Evolutionary conservation across 2,888 invertebrate genomes (phyloP).

Genomic region (Cryptus viduatorius): DNA sequence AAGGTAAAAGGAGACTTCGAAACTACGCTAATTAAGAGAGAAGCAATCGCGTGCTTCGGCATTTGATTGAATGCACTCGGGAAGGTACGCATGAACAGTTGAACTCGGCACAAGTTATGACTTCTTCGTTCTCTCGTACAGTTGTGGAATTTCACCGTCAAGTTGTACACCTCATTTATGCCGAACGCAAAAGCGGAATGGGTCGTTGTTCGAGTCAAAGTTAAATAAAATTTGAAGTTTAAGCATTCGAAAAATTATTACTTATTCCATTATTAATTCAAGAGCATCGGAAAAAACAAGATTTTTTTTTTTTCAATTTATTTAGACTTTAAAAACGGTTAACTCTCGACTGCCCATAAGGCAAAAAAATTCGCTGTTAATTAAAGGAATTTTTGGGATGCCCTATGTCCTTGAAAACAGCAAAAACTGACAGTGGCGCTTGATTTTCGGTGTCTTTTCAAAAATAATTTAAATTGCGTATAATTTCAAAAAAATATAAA

Average conservation of each 20-base stretch:
- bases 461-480: too few relatives aligned
- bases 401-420: too few relatives aligned
- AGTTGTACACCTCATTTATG: not conserved
- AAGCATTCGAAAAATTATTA: not conserved
- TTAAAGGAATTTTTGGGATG: too few relatives aligned
- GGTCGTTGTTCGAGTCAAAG: not conserved
- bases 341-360: too few relatives aligned
- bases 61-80: conserved; percentile 11
- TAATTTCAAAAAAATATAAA: too few relatives aligned
- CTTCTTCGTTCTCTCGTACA: not conserved
- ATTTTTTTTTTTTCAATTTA: too few relatives aligned
- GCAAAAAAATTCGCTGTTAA: too few relatives aligned
- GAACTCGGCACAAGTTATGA: not conserved
- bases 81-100: conserved; percentile 11
- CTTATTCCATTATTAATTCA: too few relatives aligned
- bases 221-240: not conserved
- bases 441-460: too few relatives aligned
- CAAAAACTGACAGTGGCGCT: too few relatives aligned
- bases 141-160: not conserved
- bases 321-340: too few relatives aligned
- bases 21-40: conserved; percentile 60
- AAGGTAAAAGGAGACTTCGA: conserved; percentile 20
- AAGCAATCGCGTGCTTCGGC: conserved; percentile 47
- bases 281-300: too few relatives aligned
- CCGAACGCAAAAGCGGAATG: not conserved